Evolutionary conservation across 2,888 invertebrate genomes (phyloP), one percentile per base, ranked within the genome.

Genomic region (Sipha maydis): DNA sequence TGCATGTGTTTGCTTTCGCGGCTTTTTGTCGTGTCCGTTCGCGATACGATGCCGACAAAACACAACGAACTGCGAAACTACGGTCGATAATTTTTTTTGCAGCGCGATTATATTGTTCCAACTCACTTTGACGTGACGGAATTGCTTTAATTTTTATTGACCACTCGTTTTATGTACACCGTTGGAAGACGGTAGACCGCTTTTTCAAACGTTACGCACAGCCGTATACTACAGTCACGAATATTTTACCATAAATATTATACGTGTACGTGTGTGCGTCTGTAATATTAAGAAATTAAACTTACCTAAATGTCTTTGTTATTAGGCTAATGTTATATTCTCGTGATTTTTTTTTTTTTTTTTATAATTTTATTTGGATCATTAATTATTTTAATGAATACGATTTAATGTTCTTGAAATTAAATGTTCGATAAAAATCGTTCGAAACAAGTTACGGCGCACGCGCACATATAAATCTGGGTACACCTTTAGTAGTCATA

Each of bases 301-400:
- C 31, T 21, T 38, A 56, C 38, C 38, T 25, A 83, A 83, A 83
- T 83, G 83, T 75, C 56, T 83, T 83, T 75, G 61, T 75, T 83
- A 61, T 83, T 61, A 75, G 75, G 61, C 38, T 83, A 83, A 83
- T 83, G 83, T n/a, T 75, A 38, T 31, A 71, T 75, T 83, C 56
- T 75, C 75, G 83, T 83, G 83, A 56, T 41, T 54, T 54, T 73
- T 34, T 73, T 25, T 61, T 25, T 61, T 61, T 48, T 28, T 75
- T 75, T n/a, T 83, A n/a, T 34, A 56, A 71, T 75, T 75, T 83
- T 83, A 38, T 38, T n/a, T 17, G 21, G 31, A n/a, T 28, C 83
- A 83, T 83, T 83, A 83, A 83, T 83, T 83, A 83, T 48, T 25
- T 83, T 73, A 82, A 69, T 48, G 48, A 82, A 82, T 21, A 69